These are phyloP conservation scores for Caenorhabditis inopinata DNA, from an alignment of 1,140 invertebrate species.

Conservation along the genomic window DNA sequence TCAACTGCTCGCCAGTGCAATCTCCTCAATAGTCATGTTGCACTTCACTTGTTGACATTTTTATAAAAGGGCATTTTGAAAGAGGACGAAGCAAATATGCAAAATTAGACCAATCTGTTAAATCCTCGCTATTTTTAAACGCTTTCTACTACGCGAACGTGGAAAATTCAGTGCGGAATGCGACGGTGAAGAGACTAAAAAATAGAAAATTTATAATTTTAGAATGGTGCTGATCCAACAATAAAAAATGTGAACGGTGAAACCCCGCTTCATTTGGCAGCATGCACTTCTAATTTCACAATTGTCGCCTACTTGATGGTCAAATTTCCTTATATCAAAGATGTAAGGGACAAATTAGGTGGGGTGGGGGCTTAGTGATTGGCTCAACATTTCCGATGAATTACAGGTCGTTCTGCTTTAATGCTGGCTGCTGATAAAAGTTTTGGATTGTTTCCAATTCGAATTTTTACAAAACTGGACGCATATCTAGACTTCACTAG, in stretches of 20 bases:
- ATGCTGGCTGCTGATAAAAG: not conserved
- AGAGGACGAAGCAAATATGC: too few species aligned
- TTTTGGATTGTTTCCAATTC: slow-evolving; percentile 17
- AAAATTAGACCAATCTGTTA: too few species aligned
- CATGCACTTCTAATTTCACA: not conserved
- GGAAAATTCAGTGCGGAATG: too few species aligned
- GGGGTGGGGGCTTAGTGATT: too few species aligned
- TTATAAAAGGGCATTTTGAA: too few species aligned
- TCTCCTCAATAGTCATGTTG: not conserved
- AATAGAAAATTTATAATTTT: not conserved
- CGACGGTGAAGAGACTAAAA: too few species aligned
- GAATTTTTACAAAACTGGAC: not conserved
- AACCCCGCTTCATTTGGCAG: not conserved
- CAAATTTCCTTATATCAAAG: not conserved
- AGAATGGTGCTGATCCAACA: slow-evolving; percentile 7
- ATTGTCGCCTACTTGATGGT: not conserved
- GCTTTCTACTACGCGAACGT: too few species aligned
- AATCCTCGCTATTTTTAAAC: too few species aligned
- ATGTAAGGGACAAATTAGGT: not conserved
- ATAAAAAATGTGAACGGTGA: not conserved
- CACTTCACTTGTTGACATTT: too few species aligned
- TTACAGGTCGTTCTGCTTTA: not conserved
- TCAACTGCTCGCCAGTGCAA: too few species aligned
- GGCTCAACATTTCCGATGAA: too few species aligned
- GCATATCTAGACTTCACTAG: not conserved